A percentile compares a stretch with the other conserved stretches of the same genome.
Conservation (phyloP, 30 jellyfish, hydroid and myxozoan species). For the Aurelia aurita complex sp. Pacific region DNA sequence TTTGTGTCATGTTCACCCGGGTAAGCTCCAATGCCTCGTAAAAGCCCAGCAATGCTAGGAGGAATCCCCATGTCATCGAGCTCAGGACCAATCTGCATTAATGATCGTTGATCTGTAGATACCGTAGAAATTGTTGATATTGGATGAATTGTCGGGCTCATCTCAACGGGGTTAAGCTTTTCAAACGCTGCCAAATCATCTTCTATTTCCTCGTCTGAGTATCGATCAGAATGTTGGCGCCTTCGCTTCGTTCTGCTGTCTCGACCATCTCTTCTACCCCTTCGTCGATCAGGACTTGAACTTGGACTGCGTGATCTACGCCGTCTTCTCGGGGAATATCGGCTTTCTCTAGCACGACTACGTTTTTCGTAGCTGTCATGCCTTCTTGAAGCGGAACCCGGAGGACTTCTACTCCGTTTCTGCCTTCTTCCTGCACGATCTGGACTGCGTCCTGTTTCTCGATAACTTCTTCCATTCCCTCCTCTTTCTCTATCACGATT, state of each 20-base stretch:
- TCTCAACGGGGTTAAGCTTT: not conserved
- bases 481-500: constrained; percentile 22
- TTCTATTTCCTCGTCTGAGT: not conserved
- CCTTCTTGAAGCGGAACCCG: not conserved
- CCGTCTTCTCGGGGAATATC: constrained; percentile 18
- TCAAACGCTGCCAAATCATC: constrained; percentile 10
- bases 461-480: constrained; percentile 40
- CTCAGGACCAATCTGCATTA: too few species aligned
- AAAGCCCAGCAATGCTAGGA: too few species aligned
- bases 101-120: too few species aligned
- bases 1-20: not conserved
- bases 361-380: not conserved
- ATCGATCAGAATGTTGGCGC: constrained; percentile 31
- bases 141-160: not conserved
- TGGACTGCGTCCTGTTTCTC: constrained; percentile 5
- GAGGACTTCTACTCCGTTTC: constrained; percentile 13
- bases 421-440: constrained; percentile 7
- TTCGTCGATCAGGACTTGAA: constrained; percentile 39
- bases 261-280: constrained; percentile 9
- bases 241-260: constrained; percentile 24
- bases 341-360: not conserved
- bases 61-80: too few species aligned
- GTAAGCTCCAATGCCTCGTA: not conserved
- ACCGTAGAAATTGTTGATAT: not conserved
- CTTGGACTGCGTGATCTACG: constrained; percentile 47